A percentile compares a stretch with the other conserved stretches of the same genome.
Conservation (phyloP, 1,140 invertebrate genomes). For the Nasonia vitripennis region DNA sequence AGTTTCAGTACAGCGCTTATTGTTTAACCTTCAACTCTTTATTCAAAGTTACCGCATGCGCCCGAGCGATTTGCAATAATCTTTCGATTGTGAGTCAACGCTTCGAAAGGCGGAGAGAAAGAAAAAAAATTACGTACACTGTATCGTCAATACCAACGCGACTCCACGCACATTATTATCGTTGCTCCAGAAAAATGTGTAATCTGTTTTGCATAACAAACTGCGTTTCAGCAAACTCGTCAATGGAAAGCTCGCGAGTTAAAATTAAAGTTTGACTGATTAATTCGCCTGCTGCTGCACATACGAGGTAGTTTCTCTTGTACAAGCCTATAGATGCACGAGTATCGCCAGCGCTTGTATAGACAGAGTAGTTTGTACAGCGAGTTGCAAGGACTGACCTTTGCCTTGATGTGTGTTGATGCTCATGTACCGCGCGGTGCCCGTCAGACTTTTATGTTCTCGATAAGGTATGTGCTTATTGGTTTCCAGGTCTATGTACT, state of each 20-base stretch:
- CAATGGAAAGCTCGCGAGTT: not conserved
- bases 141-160: no score
- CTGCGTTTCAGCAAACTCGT: not conserved
- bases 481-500: slow-evolving; percentile 99
- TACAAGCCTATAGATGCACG: not conserved
- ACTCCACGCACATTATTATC: not conserved
- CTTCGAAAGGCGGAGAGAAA: no score
- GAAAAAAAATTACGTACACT: no score
- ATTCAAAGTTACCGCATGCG: not conserved
- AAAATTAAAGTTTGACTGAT: not conserved
- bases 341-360: not conserved
- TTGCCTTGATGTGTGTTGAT: slow-evolving; percentile 99
- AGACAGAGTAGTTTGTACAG: not conserved
- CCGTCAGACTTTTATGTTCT: slow-evolving; percentile 99
- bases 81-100: not conserved
- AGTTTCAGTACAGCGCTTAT: slow-evolving; percentile 29
- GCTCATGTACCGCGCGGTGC: slow-evolving; percentile 99
- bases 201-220: not conserved
- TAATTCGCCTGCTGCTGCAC: not conserved
- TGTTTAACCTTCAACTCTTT: not conserved
- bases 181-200: not conserved
- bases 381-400: slow-evolving; percentile 76
- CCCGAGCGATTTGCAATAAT: not conserved
- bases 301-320: not conserved
- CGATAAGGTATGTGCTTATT: slow-evolving; percentile 99